Percentiles rank a stretch among this genome's conserved stretches.
phyloP scores from a whole-genome alignment of 1,140 invertebrate genomes.

The Pararge aegeria region DNA sequence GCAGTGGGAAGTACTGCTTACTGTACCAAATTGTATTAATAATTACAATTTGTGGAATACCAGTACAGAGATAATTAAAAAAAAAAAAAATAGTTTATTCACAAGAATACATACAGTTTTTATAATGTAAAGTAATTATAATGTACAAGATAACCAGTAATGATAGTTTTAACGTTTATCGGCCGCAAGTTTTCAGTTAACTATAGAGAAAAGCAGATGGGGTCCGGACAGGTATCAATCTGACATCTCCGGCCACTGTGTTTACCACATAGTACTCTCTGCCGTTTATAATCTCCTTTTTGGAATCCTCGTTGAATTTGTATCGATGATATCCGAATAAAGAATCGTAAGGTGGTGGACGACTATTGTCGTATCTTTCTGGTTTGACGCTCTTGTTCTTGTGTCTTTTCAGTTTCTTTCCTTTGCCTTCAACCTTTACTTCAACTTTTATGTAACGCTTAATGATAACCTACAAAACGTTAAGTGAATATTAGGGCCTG shows the following conservation, averaged over 20 bases:
- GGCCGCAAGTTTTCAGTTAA: background rate
- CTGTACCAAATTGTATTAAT: no score
- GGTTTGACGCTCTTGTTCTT: conserved; percentile 32
- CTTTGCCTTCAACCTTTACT: background rate
- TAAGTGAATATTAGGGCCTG: no score
- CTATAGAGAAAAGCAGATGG: conserved; percentile 86
- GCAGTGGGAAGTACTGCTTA: no score
- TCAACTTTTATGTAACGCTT: conserved; percentile 23
- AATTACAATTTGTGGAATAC: no score
- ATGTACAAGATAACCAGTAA: no score
- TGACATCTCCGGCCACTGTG: conserved; percentile 80
- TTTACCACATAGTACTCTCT: conserved; percentile 86
- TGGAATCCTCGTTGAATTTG: conserved; percentile 68
- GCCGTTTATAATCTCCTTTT: conserved; percentile 84
- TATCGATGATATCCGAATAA: conserved; percentile 72
- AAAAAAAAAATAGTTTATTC: no score
- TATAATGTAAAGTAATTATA: no score
- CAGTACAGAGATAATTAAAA: no score
- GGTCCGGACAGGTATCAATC: conserved; percentile 84
- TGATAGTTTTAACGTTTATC: no score
- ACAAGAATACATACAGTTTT: no score
- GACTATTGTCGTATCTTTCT: conserved; percentile 46
- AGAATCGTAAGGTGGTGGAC: conserved; percentile 81
- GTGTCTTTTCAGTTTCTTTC: conserved; percentile 1
- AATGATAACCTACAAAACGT: conserved; percentile 45